phyloP scores from a whole-genome alignment of 2,113 vertebrate genomes.

The Emydura subglobosa region DNA sequence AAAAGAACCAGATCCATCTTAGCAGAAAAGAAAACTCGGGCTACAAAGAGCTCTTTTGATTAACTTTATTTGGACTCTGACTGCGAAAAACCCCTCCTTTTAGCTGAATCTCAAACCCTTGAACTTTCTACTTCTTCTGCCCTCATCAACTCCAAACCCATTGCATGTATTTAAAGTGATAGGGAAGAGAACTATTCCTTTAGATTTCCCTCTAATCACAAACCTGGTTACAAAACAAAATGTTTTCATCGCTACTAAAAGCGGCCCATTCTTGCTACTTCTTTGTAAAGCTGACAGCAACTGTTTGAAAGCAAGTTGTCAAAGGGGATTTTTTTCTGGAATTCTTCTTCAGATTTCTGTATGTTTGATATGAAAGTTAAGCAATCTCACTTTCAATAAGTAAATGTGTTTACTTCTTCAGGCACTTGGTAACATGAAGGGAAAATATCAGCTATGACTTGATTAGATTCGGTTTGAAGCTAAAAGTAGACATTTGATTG shows the following conservation, averaged over 20 bases:
- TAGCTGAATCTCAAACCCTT: not conserved
- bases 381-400: not conserved
- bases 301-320: not conserved
- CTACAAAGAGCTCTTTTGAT: not conserved
- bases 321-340: not conserved
- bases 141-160: fast-evolving
- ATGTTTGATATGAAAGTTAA: not conserved
- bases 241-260: not conserved
- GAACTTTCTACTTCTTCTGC: not conserved
- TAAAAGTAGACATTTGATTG: slow-evolving; percentile 22
- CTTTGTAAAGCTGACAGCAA: not conserved
- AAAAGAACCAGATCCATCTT: not conserved
- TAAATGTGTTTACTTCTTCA: not conserved
- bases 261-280: not conserved
- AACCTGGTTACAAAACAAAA: not conserved
- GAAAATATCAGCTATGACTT: not conserved
- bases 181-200: not conserved
- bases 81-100: not conserved
- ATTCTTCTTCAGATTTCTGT: not conserved
- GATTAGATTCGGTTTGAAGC: slow-evolving; percentile 31
- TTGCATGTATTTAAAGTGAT: not conserved
- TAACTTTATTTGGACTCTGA: not conserved
- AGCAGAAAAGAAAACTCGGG: not conserved
- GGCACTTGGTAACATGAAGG: not conserved
- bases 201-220: not conserved